These are phyloP conservation scores for Polypterus senegalus DNA, from an alignment of 2,113 vertebrate genomes.

Conservation along the genomic window DNA sequence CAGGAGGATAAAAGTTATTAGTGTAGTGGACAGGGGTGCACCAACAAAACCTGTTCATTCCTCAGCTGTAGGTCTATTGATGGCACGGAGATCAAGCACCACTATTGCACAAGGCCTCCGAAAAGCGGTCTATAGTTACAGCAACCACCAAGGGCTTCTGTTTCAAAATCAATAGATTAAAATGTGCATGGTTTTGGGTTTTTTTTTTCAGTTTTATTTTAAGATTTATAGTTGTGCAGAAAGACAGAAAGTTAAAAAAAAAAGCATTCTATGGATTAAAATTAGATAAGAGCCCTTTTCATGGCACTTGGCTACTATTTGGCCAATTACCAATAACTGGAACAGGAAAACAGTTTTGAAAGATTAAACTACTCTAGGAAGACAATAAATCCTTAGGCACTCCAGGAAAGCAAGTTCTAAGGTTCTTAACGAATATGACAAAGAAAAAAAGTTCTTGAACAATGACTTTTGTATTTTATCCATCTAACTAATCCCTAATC, in stretches of 20 bases:
- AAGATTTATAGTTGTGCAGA: too few species aligned
- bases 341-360: neutral
- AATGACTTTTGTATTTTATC: neutral
- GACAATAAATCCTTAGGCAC: neutral
- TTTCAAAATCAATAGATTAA: too few species aligned
- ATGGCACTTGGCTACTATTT: slow-evolving; percentile 5
- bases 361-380: slow-evolving; percentile 1
- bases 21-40: too few species aligned
- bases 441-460: neutral
- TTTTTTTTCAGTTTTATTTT: too few species aligned
- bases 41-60: too few species aligned
- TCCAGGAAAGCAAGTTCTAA: neutral
- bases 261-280: neutral
- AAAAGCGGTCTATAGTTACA: too few species aligned
- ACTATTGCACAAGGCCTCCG: too few species aligned
- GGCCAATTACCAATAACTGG: slow-evolving; percentile 7
- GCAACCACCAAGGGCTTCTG: too few species aligned
- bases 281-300: slow-evolving; percentile 16
- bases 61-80: too few species aligned
- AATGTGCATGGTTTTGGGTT: too few species aligned
- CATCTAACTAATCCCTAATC: slow-evolving; percentile 1
- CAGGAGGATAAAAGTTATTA: too few species aligned
- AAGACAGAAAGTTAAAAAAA: neutral
- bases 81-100: too few species aligned
- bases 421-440: neutral